Percentiles rank a stretch among this genome's conserved stretches.
phyloP scores from a whole-genome alignment of 2,888 invertebrate genomes.

The Orthosia cruda region DNA sequence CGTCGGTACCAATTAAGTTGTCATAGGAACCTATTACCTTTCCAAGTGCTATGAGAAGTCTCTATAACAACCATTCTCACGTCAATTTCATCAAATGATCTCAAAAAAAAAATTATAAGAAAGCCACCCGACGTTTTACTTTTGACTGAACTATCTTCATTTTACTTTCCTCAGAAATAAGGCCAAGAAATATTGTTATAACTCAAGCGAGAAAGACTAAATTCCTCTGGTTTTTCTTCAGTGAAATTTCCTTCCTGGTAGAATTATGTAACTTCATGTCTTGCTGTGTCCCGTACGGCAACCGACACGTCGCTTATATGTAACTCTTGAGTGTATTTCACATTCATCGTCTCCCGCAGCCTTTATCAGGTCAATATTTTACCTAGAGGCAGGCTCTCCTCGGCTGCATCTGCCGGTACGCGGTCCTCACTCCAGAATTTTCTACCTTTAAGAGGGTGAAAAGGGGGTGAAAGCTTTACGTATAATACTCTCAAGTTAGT shows the following conservation, averaged over 20 bases:
- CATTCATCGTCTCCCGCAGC: too few relatives aligned
- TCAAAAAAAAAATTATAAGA: conserved; percentile 19
- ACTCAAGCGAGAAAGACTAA: conserved; percentile 7
- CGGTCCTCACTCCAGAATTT: too few relatives aligned
- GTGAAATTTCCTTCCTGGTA: conserved; percentile 16
- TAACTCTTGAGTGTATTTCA: background rate
- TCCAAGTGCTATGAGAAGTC: background rate
- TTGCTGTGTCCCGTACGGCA: conserved; percentile 3
- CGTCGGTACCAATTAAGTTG: conserved; percentile 17
- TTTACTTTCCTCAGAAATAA: conserved; percentile 22
- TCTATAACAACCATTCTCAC: background rate
- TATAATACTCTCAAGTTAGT: background rate
- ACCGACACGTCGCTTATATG: background rate
- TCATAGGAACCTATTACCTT: background rate
- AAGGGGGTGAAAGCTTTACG: too few relatives aligned
- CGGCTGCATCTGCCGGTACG: too few relatives aligned
- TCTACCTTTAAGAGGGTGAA: too few relatives aligned
- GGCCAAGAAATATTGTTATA: conserved; percentile 12
- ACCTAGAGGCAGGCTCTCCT: too few relatives aligned
- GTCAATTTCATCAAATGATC: conserved; percentile 12
- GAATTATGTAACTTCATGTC: conserved; percentile 9
- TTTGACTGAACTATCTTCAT: conserved; percentile 39
- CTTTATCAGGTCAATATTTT: too few relatives aligned
- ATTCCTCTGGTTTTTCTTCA: conserved; percentile 28
- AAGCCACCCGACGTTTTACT: conserved; percentile 14